Base-by-base conservation (phyloP, 2,113 vertebrate genomes). In the Myodes glareolus region DNA sequence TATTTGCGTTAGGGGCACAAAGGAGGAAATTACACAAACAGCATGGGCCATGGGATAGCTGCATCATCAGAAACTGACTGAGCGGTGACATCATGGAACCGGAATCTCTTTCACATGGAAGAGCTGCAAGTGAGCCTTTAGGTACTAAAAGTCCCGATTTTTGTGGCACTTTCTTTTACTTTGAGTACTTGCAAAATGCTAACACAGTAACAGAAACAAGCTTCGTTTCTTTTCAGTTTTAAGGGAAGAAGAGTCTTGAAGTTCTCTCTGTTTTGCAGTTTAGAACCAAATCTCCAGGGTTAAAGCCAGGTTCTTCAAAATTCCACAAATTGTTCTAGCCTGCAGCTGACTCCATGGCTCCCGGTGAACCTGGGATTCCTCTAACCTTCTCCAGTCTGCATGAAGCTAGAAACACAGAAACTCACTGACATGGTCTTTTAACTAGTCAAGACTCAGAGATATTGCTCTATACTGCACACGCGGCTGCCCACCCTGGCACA, bases 341-440 rank as follows among this genome's bases (percentile, higher is more conserved):
- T 27, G 6, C 27, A 13, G 4, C 33, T 19, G 80, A 36, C 29
- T 75, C 45, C 45, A 31, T n/a, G 12, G 31, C 85, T 33, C 29
- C 72, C 27, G 8, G 0, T 0, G 0, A 47, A n/a, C 42, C 16
- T 29, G 14, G 7, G 52, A 23, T 1, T 0, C 29, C 23, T 23
- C 7, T 27, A 16, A 12, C 6, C 23, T 25, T 47, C 65, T 58
- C 10, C 2, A 29, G 33, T 85, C 19, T 70, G 16, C 31, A 9
- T 11, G 21, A 16, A 27, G 33, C 13, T 25, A 25, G 45, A 77
- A 29, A 70, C 3, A 11, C 0, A 19, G 47, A 65, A 73, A 39
- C 1, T 1, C 0, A 0, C 17, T 14, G 9, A 42, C 3, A 47
- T 0, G 11, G 9, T 39, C 45, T 45, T 72, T 39, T 13, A 2